phyloP scores from a whole-genome alignment of 2,797 vertebrate genomes.

The Tachyglossus aculeatus region DNA sequence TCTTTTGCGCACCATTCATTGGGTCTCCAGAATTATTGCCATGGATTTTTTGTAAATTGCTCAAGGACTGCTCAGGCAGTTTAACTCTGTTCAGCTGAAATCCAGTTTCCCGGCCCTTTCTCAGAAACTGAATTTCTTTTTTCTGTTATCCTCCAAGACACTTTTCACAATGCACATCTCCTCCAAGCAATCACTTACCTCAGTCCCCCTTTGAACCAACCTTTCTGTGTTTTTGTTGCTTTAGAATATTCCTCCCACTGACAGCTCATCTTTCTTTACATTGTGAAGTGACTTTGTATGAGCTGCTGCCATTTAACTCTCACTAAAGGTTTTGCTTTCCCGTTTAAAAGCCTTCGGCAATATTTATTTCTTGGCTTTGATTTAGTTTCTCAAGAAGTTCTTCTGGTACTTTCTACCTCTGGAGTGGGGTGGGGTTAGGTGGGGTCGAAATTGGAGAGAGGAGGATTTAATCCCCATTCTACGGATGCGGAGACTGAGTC shows the following conservation, averaged over 20 bases:
- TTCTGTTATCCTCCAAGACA: background rate
- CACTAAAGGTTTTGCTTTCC: constrained; percentile 19
- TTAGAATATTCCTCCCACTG: constrained; percentile 27
- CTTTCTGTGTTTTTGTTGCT: background rate
- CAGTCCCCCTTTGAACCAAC: background rate
- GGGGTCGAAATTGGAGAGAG: too few species aligned
- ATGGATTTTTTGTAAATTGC: background rate
- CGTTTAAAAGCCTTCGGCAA: constrained; percentile 14
- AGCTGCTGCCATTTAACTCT: constrained; percentile 19
- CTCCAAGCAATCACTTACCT: background rate
- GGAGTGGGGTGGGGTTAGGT: rapidly evolving
- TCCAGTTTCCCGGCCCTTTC: background rate
- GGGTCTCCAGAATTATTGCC: background rate
- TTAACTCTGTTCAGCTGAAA: background rate
- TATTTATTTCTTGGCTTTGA: constrained; percentile 13
- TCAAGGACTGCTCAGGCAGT: background rate
- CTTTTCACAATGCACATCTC: background rate
- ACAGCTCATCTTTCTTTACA: constrained; percentile 45
- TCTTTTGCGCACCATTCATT: background rate
- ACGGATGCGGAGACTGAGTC: too few species aligned
- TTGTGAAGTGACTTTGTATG: constrained; percentile 13
- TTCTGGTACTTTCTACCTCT: background rate
- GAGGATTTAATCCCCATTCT: too few species aligned
- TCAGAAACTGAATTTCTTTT: background rate
- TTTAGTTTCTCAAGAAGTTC: background rate